phyloP scores from a whole-genome alignment of 2,113 vertebrate species.

The Alosa alosa region DNA sequence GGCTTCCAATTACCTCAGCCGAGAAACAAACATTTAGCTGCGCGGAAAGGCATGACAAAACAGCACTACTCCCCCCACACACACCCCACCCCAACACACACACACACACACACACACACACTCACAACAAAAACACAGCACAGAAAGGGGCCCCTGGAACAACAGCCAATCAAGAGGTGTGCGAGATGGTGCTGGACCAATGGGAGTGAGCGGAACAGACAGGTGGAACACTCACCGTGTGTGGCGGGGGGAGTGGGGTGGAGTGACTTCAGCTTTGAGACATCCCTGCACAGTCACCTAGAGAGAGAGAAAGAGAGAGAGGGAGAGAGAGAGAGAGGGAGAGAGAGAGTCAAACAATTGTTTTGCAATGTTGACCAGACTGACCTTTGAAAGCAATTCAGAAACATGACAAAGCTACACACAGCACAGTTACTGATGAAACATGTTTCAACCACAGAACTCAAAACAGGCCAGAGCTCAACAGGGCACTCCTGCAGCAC shows the following conservation, averaged over 20 bases:
- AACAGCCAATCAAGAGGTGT: background rate
- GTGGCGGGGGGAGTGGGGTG: background rate
- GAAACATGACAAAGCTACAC: background rate
- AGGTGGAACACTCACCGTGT: background rate
- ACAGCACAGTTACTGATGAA: background rate
- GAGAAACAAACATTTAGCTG: conserved; percentile 18
- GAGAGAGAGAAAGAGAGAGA: conserved; percentile 14
- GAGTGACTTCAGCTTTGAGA: conserved; percentile 5
- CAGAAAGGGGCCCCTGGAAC: background rate
- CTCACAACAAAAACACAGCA: background rate
- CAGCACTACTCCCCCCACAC: background rate
- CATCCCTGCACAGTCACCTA: conserved; percentile 15
- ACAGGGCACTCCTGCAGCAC: background rate
- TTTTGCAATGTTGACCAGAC: too few relatives aligned
- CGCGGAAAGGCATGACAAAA: conserved; percentile 8
- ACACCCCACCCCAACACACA: background rate
- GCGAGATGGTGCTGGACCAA: background rate
- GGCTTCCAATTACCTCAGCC: conserved; percentile 34
- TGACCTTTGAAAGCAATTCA: background rate
- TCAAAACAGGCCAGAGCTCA: background rate
- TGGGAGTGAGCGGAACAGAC: background rate
- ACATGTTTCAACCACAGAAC: background rate
- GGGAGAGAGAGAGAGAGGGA: conserved; percentile 17
- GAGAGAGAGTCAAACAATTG: background rate
- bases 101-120: conserved; percentile 1